These are phyloP conservation scores for Campylomormyrus tamandua DNA, from an alignment of 2,113 vertebrate genomes.

Conservation along the genomic window DNA sequence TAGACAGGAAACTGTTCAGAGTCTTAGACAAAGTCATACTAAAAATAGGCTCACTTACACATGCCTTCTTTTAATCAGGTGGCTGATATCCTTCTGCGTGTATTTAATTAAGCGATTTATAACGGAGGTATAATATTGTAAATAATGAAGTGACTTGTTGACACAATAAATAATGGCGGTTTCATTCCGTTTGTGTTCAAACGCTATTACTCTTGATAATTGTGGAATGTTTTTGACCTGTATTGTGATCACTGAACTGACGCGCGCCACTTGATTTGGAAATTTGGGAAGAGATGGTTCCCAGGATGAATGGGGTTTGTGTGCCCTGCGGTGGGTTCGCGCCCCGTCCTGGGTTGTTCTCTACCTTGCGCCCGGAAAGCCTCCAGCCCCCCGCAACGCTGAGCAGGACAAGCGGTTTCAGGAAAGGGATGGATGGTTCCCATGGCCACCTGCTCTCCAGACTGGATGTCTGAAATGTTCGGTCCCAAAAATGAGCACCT, in stretches of 20 bases:
- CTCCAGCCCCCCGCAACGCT: no score
- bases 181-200: neutral
- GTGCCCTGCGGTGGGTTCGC: no score
- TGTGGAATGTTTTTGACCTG: neutral
- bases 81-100: neutral
- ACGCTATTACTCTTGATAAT: neutral
- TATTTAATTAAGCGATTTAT: neutral
- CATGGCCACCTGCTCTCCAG: neutral
- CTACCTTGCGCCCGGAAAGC: no score
- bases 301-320: neutral
- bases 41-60: neutral
- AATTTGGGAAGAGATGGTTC: neutral
- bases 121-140: neutral
- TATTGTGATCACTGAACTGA: neutral
- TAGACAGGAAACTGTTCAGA: constrained; percentile 15
- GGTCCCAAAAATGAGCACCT: neutral
- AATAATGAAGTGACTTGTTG: neutral
- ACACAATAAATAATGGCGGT: neutral
- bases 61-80: neutral
- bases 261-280: neutral
- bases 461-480: neutral
- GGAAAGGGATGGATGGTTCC: neutral
- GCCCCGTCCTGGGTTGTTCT: no score
- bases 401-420: no score
- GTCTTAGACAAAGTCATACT: neutral